Percentiles rank a stretch among this genome's conserved stretches.
These are phyloP conservation scores for Ceratitis capitata DNA, from an alignment of 1,140 invertebrate genomes.

Conservation along the genomic window DNA sequence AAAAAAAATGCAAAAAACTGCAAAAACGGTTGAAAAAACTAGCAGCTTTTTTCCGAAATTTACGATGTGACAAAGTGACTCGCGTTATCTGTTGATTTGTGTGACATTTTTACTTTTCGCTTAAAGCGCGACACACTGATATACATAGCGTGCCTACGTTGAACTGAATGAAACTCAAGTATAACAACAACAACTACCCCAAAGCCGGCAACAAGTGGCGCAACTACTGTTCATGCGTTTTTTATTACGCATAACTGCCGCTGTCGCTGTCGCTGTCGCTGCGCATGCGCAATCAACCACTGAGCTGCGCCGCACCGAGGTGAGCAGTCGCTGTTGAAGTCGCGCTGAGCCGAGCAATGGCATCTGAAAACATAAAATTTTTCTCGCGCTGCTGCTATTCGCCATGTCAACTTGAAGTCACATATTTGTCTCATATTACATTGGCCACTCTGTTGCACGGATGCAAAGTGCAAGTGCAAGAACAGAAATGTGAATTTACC, in stretches of 20 bases:
- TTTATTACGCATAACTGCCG: not conserved
- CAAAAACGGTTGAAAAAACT: not conserved
- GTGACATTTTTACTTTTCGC: not conserved
- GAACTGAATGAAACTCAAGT: not conserved
- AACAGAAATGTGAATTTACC: not conserved
- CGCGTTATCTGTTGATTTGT: conserved; percentile 34
- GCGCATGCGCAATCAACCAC: not conserved
- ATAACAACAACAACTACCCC: not conserved
- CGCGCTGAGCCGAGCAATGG: not conserved
- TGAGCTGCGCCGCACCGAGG: not conserved
- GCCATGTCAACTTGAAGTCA: conserved; percentile 5
- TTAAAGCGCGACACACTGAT: not conserved
- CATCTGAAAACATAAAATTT: not conserved
- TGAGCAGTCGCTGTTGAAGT: not conserved
- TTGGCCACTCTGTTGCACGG: not conserved
- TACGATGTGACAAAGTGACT: conserved; percentile 52
- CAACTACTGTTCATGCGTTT: conserved; percentile 3
- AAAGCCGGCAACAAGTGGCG: not conserved
- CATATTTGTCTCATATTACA: conserved; percentile 43
- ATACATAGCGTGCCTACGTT: not conserved
- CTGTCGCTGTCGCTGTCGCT: not conserved
- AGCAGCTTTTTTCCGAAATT: conserved; percentile 37
- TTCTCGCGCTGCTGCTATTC: not conserved
- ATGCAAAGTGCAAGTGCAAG: not conserved
- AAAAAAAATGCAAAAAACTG: not conserved